These are phyloP conservation scores for Physocephala rufipes DNA, from an alignment of 2,888 invertebrate genomes.

Conservation along the genomic window DNA sequence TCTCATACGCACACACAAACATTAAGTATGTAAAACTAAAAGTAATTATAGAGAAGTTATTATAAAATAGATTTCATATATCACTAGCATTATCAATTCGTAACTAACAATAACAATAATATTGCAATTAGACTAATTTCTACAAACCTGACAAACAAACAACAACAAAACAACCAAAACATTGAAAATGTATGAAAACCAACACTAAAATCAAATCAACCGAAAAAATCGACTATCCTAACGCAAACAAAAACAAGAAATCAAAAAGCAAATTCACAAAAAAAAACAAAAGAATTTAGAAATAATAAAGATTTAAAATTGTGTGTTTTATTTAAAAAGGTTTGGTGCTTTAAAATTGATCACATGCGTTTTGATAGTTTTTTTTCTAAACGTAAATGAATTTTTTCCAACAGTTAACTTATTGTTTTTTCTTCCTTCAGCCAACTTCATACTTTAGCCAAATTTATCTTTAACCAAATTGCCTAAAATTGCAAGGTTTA, in stretches of 20 bases:
- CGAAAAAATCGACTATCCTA: constrained; percentile 30
- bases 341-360: neutral
- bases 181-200: neutral
- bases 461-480: too few relatives aligned
- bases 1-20: too few relatives aligned
- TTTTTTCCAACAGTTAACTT: too few relatives aligned
- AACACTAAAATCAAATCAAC: constrained; percentile 30
- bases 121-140: constrained; percentile 27
- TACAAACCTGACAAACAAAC: constrained; percentile 10
- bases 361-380: too few relatives aligned
- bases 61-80: too few relatives aligned
- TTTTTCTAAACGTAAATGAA: too few relatives aligned
- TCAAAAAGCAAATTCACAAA: constrained; percentile 14
- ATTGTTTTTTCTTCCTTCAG: too few relatives aligned
- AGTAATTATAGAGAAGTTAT: too few relatives aligned
- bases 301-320: constrained; percentile 28
- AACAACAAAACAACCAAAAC: constrained; percentile 24
- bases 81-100: neutral
- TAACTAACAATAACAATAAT: constrained; percentile 16
- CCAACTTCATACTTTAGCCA: too few relatives aligned
- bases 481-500: too few relatives aligned
- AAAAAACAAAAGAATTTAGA: constrained; percentile 31
- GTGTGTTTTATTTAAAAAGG: constrained; percentile 20
- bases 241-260: constrained; percentile 21
- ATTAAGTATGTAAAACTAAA: too few relatives aligned